Conservation (phyloP, 2,888 invertebrate genomes). For the Dynastes grantii region DNA sequence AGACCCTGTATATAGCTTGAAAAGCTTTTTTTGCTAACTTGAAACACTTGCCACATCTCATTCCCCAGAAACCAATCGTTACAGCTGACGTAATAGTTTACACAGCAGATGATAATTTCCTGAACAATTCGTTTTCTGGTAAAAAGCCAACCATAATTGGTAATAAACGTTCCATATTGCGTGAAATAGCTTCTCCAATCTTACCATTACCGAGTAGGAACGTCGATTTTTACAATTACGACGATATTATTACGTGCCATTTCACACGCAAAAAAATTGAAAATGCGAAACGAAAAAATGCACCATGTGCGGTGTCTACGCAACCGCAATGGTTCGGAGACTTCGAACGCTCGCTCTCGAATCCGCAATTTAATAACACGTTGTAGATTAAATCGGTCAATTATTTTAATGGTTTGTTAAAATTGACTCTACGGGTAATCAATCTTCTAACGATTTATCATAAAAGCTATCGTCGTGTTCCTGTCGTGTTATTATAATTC, state of each 20-base stretch:
- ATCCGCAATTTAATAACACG: constrained; percentile 44
- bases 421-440: constrained; percentile 50
- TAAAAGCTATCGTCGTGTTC: constrained; percentile 45
- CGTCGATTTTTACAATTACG: not conserved
- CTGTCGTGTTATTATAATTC: constrained; percentile 53
- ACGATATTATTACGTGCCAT: constrained; percentile 2
- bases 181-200: not conserved
- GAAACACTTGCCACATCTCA: too few relatives aligned
- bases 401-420: constrained; percentile 54
- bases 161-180: not conserved
- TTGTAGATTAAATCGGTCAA: constrained; percentile 52
- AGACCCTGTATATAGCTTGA: too few relatives aligned
- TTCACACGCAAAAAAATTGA: not conserved
- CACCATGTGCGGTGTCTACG: constrained; percentile 6
- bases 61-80: too few relatives aligned
- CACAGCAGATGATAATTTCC: too few relatives aligned
- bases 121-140: too few relatives aligned
- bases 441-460: constrained; percentile 52
- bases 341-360: constrained; percentile 9
- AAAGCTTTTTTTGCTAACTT: too few relatives aligned
- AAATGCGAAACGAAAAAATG: not conserved
- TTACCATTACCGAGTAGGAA: not conserved
- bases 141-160: not conserved
- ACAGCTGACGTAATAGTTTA: too few relatives aligned
- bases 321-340: not conserved